Base-by-base conservation (phyloP, 92 coral and sea anemone genomes). In the Plumapathes pennacea region DNA sequence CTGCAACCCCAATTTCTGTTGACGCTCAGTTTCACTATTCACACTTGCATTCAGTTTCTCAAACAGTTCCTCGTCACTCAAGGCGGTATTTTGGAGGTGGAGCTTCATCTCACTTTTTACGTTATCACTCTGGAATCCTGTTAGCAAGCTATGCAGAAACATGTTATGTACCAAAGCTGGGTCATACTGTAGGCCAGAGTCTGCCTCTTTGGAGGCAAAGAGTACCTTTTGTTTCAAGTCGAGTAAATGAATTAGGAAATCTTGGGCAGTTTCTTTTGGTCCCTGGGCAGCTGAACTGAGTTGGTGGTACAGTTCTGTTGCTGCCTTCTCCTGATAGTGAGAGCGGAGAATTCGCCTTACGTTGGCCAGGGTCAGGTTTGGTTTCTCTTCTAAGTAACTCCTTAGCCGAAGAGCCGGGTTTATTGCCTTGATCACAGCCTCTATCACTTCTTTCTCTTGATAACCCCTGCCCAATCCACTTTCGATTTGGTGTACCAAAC, bases 401-500 rank as follows among this genome's bases (percentile, higher is more conserved):
- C 51, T 40, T 13, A 60, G 14, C 25, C 76, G 39, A 13, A 55
- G 61, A 9, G 53, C 76, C 18, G 66, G 66, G 25, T 68, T 68
- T 25, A 55, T 55, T 13, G 65, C 76, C 46, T 45, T 54, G 20
- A 68, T 68, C 3, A 68, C 57, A 17, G 76, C 76, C 49, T 43
- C 76, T 24, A 54, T 56, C 10, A 68, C 40, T 68, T 54, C 76
- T 22, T 56, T 49, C 46, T 68, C 65, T 20, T 41, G 36, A 41
- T 83, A 69, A 23, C 46, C 72, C 36, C 63, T 63, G 14, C 54
- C 43, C 27, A 64, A 42, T 2, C 63, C 84, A 15, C 33, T 32
- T 22, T 76, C 66, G 38, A 82, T 82, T 28, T 82, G 89, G n/a
- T 78, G 67, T 28, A 76, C 72, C 54, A 82, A 69, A 45, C 80